Conservation (phyloP, 2,113 vertebrate genomes). For the Myocastor coypus region DNA sequence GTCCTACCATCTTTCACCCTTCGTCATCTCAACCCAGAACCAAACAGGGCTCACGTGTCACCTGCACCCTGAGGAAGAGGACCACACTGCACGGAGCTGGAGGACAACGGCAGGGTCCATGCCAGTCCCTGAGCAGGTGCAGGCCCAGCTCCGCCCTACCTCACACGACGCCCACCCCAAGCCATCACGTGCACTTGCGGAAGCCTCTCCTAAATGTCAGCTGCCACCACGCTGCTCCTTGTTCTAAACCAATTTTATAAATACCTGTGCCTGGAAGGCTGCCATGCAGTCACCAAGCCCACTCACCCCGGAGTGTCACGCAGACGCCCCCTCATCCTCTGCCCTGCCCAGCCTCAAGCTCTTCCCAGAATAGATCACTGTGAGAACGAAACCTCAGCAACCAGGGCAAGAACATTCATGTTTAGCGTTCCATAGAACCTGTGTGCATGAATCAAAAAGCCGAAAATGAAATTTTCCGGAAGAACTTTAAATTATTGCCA, state of each 20-base stretch:
- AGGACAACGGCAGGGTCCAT: neutral
- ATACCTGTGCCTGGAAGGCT: neutral
- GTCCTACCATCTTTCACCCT: neutral
- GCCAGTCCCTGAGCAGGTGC: neutral
- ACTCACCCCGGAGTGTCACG: neutral
- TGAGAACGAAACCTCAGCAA: neutral
- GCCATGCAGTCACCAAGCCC: slow-evolving; percentile 17
- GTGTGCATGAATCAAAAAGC: neutral
- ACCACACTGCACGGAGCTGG: neutral
- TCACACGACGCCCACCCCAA: neutral
- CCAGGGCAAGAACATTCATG: neutral
- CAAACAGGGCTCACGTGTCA: neutral
- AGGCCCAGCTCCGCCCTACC: neutral
- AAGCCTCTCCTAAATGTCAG: slow-evolving; percentile 62
- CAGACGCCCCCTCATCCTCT: neutral
- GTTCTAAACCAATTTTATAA: slow-evolving; percentile 65
- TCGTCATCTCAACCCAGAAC: neutral
- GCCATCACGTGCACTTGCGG: neutral
- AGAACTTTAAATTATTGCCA: neutral
- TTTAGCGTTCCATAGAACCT: neutral
- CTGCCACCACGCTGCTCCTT: slow-evolving; percentile 41
- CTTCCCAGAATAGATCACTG: slow-evolving; percentile 43
- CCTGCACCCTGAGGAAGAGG: neutral
- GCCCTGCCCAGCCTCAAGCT: neutral
- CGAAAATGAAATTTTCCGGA: neutral